These are phyloP conservation scores for Rhinichthys osculus DNA, from an alignment of 2,797 vertebrate species.

Conservation along the genomic window DNA sequence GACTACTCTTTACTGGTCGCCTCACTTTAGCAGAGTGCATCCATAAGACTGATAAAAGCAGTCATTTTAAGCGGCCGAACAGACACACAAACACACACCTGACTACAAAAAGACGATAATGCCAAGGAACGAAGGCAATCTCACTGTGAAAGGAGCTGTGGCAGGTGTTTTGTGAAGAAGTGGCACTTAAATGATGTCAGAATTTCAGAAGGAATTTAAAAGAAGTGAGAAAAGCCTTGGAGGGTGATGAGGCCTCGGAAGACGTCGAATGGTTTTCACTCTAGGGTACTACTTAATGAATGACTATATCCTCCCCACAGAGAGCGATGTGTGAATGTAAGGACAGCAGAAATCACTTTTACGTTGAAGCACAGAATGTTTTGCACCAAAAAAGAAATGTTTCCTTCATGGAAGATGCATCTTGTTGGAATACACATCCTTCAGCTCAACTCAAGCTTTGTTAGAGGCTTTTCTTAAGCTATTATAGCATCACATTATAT, in stretches of 20 bases:
- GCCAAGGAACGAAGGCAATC: slow-evolving; percentile 37
- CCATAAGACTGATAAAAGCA: slow-evolving; percentile 49
- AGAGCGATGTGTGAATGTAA: slow-evolving; percentile 15
- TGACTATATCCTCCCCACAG: slow-evolving; percentile 2
- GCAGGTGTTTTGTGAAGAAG: slow-evolving; percentile 53
- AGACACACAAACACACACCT: slow-evolving; percentile 4
- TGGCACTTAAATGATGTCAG: slow-evolving; percentile 57
- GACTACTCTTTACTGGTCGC: slow-evolving; percentile 39
- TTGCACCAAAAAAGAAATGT: slow-evolving; percentile 10
- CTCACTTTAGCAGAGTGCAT: slow-evolving; percentile 38
- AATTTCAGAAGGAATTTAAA: slow-evolving; percentile 44
- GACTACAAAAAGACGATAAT: slow-evolving; percentile 40
- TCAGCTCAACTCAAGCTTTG: slow-evolving; percentile 5
- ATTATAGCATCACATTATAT: background rate
- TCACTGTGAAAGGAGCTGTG: slow-evolving; percentile 39
- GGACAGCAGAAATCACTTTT: slow-evolving; percentile 33
- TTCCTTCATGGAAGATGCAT: slow-evolving; percentile 30
- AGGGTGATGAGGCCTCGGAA: slow-evolving; percentile 39
- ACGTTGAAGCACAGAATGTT: slow-evolving; percentile 37
- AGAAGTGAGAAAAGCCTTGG: slow-evolving; percentile 46
- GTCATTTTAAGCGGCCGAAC: slow-evolving; percentile 39
- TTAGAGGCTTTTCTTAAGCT: background rate
- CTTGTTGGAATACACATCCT: slow-evolving; percentile 19
- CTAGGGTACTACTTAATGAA: slow-evolving; percentile 18
- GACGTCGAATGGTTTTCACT: slow-evolving; percentile 37